Base-by-base conservation (phyloP, 2,113 vertebrate genomes). In the Marcusenius ussheri region DNA sequence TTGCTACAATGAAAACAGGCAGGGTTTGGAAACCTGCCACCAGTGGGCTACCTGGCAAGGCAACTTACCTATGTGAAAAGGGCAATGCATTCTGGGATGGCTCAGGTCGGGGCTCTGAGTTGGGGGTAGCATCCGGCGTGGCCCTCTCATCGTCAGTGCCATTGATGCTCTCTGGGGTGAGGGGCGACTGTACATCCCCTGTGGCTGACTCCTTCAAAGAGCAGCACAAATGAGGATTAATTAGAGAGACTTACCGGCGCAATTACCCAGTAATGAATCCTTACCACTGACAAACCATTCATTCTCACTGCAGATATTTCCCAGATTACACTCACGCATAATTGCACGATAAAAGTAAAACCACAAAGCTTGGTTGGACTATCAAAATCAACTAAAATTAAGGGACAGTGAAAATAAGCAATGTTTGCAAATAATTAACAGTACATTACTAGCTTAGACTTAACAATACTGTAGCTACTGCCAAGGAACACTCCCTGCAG, bases 91-190 rank as follows among this genome's bases (percentile, higher is more conserved):
- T 98, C 95, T 97, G 97, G 91, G 97, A 95, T 91, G 96, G 96
- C 94, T 99, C 98, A 90, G 96, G 93, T 93, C 97, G 96, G 94
- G 96, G 94, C 93, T 97, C 97, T 1, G 94, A 93, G 93, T 96
- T 97, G 93, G 97, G 97, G 0, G 96, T 96, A 88, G 96, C 93
- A 90, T 97, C 96, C 0, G 96, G 96, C 5, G 95, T 94, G 45
- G 88, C 94, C 91, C 96, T 94, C 92, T 98, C 97, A 0, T 98
- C 97, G 5, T 98, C 97, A 0, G 97, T 98, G 21, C 98, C 98
- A n/a, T 99, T 99, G 94, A 99, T 96, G 92, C 97, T 98, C 93
- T 98, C 97, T 0, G 97, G 95, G 74, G 97, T 97, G 93, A 98
- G 93, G 91, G 98, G 98, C 93, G 98, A 97, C 93, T 97, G 98